Evolutionary conservation across 2,113 vertebrate species (phyloP), one percentile per base, ranked within the genome.

Genomic region (Chaetodon trifascialis): DNA sequence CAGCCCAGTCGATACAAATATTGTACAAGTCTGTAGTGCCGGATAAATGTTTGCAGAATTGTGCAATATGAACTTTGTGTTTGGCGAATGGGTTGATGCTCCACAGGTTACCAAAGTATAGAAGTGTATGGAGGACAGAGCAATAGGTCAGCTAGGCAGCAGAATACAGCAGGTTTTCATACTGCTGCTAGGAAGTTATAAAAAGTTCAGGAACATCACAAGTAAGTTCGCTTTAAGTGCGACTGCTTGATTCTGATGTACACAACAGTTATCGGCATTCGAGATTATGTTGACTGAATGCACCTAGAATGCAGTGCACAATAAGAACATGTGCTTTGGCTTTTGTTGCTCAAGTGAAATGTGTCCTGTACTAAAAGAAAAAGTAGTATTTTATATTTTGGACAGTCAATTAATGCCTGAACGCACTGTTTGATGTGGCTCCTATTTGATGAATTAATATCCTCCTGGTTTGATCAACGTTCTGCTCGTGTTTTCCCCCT

Each of bases 1-100:
- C 75, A 79, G 52, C 85, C 67, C 76, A 84, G 71, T 76, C 46
- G 59, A 81, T 75, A 62, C 30, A 36, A 69, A 73, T 77, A 60
- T 78, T 80, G 73, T 38, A 82, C 70, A 64, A 16, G 73, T 84
- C 70, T 84, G 65, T 59, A 34, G 5, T 5, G 55, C 44, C 36
- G 14, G 51, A n/a, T 2, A 2, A 2, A 17, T 1, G 12, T 58
- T 47, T 73, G 16, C 60, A 80, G 83, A 81, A 73, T 65, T 66
- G 49, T 79, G 72, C 76, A 72, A 69, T 68, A 36, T 76, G 55
- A 81, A 11, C 14, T 58, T 76, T 79, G 66, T 73, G 30, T 87
- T 80, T 82, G 66, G 73, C 17, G 42, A 86, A 54, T 78, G 75
- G 70, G 82, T 65, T 60, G 54, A 72, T 38, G 74, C 23, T 73